Conservation (phyloP, 2,113 vertebrate genomes). For the Lipotes vexillifer region DNA sequence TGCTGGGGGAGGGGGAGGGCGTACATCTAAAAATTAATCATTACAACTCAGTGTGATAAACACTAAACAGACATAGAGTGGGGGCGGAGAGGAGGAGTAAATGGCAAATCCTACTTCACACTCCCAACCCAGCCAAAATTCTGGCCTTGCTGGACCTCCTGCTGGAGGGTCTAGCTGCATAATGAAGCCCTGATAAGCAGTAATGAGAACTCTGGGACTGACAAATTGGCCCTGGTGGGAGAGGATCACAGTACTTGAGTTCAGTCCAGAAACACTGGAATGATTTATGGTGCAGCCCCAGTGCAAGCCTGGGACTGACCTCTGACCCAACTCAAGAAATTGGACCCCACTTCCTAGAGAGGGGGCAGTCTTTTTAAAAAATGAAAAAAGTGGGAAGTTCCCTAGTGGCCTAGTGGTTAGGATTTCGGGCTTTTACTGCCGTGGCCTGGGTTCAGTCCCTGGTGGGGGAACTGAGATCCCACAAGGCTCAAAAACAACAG, state of each 20-base stretch:
- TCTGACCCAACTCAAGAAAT: background rate
- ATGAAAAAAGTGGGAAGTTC: background rate
- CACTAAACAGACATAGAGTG: background rate
- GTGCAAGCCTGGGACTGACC: background rate
- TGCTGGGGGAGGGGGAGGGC: background rate
- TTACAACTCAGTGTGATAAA: conserved; percentile 33
- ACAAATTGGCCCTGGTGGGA: conserved; percentile 36
- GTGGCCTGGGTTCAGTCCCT: background rate
- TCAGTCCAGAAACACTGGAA: background rate
- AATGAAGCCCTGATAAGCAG: conserved; percentile 14
- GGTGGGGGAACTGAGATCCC: background rate
- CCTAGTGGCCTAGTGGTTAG: background rate
- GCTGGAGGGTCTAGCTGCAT: conserved; percentile 20
- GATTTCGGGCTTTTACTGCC: background rate
- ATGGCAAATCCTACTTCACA: background rate
- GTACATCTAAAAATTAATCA: conserved; percentile 24
- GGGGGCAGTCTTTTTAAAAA: background rate
- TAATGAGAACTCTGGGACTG: conserved; percentile 47
- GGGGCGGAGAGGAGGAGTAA: background rate
- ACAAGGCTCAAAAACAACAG: background rate
- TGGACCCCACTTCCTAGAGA: background rate
- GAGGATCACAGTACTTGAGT: conserved; percentile 5
- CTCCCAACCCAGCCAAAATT: conserved; percentile 17
- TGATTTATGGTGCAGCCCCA: background rate
- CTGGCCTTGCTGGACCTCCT: background rate